Conservation (phyloP, 2,888 invertebrate species). For the Tiphia femorata region DNA sequence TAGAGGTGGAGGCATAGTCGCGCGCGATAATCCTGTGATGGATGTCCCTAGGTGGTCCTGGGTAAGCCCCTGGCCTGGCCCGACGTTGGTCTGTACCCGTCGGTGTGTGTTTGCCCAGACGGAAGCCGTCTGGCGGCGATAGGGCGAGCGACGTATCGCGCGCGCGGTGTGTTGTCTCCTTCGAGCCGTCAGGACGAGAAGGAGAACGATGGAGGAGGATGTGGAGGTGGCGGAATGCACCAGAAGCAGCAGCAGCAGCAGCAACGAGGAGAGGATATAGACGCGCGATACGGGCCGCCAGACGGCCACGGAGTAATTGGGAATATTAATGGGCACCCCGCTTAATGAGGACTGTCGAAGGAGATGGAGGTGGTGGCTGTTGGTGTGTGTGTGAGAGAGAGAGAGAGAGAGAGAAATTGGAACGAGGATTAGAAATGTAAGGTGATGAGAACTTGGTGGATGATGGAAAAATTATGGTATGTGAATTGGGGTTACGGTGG, state of each 20-base stretch:
- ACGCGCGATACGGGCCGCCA: too few species aligned
- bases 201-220: neutral
- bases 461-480: too few species aligned
- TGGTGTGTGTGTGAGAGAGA: too few species aligned
- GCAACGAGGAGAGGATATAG: conserved; percentile 32
- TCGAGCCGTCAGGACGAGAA: conserved; percentile 1
- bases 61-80: conserved; percentile 40
- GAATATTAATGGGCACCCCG: too few species aligned
- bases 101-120: conserved; percentile 63
- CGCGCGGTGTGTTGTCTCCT: conserved; percentile 20
- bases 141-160: conserved; percentile 45
- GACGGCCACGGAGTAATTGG: too few species aligned
- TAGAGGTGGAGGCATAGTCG: conserved; percentile 30
- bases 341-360: too few species aligned
- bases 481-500: too few species aligned
- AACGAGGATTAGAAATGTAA: too few species aligned
- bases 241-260: conserved; percentile 9
- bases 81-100: conserved; percentile 30
- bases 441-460: too few species aligned
- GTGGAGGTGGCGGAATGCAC: too few species aligned
- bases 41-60: conserved; percentile 56
- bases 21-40: conserved; percentile 65
- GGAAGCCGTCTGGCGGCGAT: conserved; percentile 61
- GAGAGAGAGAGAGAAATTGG: too few species aligned
- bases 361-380: too few species aligned